Base-by-base conservation (phyloP, 2,888 invertebrate genomes). In the Eupithecia tripunctaria region DNA sequence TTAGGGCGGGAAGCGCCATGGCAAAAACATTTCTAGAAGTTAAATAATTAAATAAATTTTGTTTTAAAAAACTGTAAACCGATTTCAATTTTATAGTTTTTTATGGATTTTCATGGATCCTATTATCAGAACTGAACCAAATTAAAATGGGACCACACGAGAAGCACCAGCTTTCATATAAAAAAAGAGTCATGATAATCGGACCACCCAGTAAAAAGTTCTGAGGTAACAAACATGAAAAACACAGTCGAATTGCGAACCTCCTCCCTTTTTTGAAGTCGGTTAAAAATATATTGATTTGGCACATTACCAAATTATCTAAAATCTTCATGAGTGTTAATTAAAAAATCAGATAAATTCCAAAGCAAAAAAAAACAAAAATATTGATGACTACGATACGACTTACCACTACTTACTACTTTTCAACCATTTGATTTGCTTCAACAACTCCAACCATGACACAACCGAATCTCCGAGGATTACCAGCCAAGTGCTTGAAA, bases 401-500 rank as follows among this genome's bases (percentile, higher is more conserved):
- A 8, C 7, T 36, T 36, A 1, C 7, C 32, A 2, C 21, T 8
- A 2, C 8, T 47, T 8, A 2, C 8, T 21, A 51, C 21, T 21
- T 51, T 51, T n/a, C 27, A 25, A 59, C n/a, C 25, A 63, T 63
- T 38, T 38, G 21, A 63, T 36, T 25, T 15, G 21, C 38, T 64
- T 29, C 36, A 64, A 14, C 7, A 8, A 60, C 15, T 18, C 36
- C 6, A 32, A 63, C 29, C 63, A 63, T 63, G 63, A 63, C 63
- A 38, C 63, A 63, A 2, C 6, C 38, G 32, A 41, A 12, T 64
- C 36, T 64, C 25, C 6, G 41, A 64, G 38, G 64, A 64, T 64
- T 64, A 64, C 38, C 38, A 59, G 43, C 68, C 43, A 67, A 64
- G 64, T 41, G 64, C 38, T 70, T 68, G 60, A 32, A 66, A 71